Evolutionary conservation across 1,140 invertebrate species (phyloP).

Genomic region (Aricia agestis): DNA sequence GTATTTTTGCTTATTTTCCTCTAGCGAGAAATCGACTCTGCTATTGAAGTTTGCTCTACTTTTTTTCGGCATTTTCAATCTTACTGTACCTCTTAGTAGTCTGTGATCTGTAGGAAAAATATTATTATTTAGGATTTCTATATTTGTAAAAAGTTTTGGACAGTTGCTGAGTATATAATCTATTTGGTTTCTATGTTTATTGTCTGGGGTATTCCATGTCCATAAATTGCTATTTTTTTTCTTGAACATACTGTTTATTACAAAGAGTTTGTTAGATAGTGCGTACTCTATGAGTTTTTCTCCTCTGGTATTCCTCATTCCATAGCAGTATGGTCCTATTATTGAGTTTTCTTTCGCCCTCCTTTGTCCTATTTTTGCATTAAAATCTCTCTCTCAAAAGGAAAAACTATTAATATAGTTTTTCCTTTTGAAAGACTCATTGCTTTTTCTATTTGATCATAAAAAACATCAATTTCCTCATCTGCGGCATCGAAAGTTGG

Average conservation of each 20-base stretch:
- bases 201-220: constrained; percentile 34
- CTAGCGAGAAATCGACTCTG: no score
- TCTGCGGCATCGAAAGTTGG: neutral
- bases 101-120: constrained; percentile 33
- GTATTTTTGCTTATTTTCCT: constrained; percentile 7
- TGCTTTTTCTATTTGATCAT: no score
- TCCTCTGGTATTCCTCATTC: constrained; percentile 31
- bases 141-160: constrained; percentile 30
- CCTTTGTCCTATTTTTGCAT: constrained; percentile 25
- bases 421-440: no score
- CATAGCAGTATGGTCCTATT: constrained; percentile 1
- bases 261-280: constrained; percentile 28
- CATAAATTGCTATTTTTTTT: constrained; percentile 35
- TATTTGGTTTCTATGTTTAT: constrained; percentile 32
- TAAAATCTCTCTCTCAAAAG: constrained; percentile 26
- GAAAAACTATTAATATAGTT: constrained; percentile 22
- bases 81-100: constrained; percentile 31
- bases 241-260: constrained; percentile 37
- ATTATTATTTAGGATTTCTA: constrained; percentile 30
- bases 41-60: constrained; percentile 19
- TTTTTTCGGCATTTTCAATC: constrained; percentile 25
- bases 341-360: no score
- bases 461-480: no score
- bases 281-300: constrained; percentile 32
- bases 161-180: constrained; percentile 32